Evolutionary conservation across 1,140 invertebrate species (phyloP).

Genomic region (Zaprionus vittiger): DNA sequence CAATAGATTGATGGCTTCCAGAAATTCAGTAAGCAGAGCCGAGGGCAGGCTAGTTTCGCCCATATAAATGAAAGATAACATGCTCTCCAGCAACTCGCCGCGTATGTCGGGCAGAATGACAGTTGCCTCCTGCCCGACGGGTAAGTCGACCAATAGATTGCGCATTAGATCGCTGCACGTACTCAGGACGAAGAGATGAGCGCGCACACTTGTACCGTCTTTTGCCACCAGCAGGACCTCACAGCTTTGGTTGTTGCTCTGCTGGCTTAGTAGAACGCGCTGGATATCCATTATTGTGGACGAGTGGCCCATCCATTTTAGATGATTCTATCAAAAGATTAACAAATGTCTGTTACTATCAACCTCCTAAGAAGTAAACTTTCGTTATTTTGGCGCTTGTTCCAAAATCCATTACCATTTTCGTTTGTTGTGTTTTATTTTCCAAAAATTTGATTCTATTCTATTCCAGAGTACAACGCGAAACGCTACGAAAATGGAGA

Average conservation of each 20-base stretch:
- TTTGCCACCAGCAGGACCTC: slow-evolving; percentile 76
- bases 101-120: slow-evolving; percentile 78
- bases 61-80: slow-evolving; percentile 79
- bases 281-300: slow-evolving; percentile 82
- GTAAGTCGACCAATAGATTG: slow-evolving; percentile 69
- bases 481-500: slow-evolving; percentile 52
- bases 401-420: slow-evolving; percentile 55
- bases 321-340: slow-evolving; percentile 63
- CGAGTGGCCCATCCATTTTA: slow-evolving; percentile 84
- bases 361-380: not conserved
- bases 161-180: slow-evolving; percentile 80
- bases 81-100: slow-evolving; percentile 69
- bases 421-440: slow-evolving; percentile 55
- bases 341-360: not conserved
- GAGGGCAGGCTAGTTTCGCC: slow-evolving; percentile 74
- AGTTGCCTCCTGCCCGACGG: slow-evolving; percentile 70
- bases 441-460: slow-evolving; percentile 54
- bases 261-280: slow-evolving; percentile 60
- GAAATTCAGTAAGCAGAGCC: slow-evolving; percentile 68
- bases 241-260: slow-evolving; percentile 62
- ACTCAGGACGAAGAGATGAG: slow-evolving; percentile 77
- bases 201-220: slow-evolving; percentile 71
- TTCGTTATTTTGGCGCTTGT: slow-evolving; percentile 48
- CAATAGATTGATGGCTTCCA: slow-evolving; percentile 77
- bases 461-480: slow-evolving; percentile 45